Percentiles rank a stretch among this genome's conserved stretches.
These are phyloP conservation scores for Cataglyphis albicans DNA, from an alignment of 2,888 invertebrate genomes.

Conservation along the genomic window DNA sequence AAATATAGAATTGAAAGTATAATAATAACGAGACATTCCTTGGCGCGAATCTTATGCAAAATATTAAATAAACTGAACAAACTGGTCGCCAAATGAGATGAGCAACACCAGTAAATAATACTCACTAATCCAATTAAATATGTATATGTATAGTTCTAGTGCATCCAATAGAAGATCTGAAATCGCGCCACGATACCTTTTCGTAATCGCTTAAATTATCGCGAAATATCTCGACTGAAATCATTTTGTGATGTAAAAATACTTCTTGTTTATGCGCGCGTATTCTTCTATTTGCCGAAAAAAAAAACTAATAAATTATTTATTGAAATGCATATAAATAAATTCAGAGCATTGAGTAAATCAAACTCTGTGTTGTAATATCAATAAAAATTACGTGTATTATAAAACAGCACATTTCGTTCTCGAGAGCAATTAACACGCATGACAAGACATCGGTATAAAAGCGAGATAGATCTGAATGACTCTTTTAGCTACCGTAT, in stretches of 20 bases:
- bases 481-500: slow-evolving; percentile 43
- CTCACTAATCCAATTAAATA: slow-evolving; percentile 21
- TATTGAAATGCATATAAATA: neutral
- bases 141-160: neutral
- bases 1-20: slow-evolving; percentile 69
- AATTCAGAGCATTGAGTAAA: neutral
- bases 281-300: neutral
- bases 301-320: slow-evolving; percentile 18
- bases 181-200: slow-evolving; percentile 10
- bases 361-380: neutral
- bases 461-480: slow-evolving; percentile 52
- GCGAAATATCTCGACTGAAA: slow-evolving; percentile 1
- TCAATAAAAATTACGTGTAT: slow-evolving; percentile 19
- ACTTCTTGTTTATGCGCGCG: neutral
- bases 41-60: slow-evolving; percentile 57
- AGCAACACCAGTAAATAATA: slow-evolving; percentile 21
- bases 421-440: slow-evolving; percentile 28
- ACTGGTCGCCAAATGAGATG: slow-evolving; percentile 1
- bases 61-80: slow-evolving; percentile 66
- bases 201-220: slow-evolving; percentile 35
- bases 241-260: neutral
- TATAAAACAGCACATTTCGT: neutral
- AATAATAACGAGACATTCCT: slow-evolving; percentile 72
- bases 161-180: neutral
- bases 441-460: slow-evolving; percentile 23